A percentile compares a stretch with the other conserved stretches of the same genome.
Evolutionary conservation across 2,888 invertebrate genomes (phyloP).

Genomic region (Teleogryllus oceanicus): DNA sequence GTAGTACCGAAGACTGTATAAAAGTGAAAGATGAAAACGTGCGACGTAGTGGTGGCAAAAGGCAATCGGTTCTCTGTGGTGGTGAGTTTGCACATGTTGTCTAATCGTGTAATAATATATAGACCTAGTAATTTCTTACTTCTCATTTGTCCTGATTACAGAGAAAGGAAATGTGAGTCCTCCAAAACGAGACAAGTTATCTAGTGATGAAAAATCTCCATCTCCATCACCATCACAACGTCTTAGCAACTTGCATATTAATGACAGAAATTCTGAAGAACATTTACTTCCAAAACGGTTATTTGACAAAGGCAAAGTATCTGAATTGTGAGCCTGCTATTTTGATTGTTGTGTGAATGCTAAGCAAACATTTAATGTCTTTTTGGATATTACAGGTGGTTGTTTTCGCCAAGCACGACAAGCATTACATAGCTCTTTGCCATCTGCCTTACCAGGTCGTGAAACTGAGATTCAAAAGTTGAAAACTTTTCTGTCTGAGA

Average conservation of each 20-base stretch:
- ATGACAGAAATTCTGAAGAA: not conserved
- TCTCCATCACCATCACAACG: not conserved
- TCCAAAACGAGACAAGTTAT: not conserved
- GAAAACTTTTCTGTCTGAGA: conserved; percentile 62
- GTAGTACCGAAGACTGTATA: not conserved
- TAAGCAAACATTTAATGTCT: not conserved
- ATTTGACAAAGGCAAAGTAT: not conserved
- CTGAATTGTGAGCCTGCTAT: too few species aligned
- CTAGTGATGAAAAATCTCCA: not conserved
- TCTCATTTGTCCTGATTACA: not conserved
- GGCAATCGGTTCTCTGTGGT: too few species aligned
- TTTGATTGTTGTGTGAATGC: not conserved
- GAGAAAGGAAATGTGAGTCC: not conserved
- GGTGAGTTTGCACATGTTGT: too few species aligned
- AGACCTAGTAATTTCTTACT: too few species aligned
- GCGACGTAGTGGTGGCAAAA: too few species aligned
- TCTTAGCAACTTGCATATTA: not conserved
- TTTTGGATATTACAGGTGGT: conserved; percentile 26
- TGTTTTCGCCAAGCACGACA: conserved; percentile 45
- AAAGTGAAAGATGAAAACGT: too few species aligned
- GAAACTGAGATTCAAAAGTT: conserved; percentile 72
- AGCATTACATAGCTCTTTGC: conserved; percentile 52
- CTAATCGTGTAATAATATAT: too few species aligned
- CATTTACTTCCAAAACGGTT: not conserved
- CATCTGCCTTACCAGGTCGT: conserved; percentile 66